phyloP scores from a whole-genome alignment of 2,888 invertebrate species.

The Exephanes ischioxanthus region DNA sequence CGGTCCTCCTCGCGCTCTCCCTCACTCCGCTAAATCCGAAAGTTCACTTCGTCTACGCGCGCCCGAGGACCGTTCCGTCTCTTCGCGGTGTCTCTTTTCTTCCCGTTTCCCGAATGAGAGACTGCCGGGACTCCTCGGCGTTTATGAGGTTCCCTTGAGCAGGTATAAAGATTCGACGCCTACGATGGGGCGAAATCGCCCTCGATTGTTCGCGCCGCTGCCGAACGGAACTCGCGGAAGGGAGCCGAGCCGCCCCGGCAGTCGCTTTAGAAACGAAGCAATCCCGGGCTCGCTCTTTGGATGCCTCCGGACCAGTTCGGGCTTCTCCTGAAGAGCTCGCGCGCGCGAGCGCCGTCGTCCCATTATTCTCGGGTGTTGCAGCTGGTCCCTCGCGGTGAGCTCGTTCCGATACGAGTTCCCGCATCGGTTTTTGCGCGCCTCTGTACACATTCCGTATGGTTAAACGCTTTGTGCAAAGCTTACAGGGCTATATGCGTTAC shows the following conservation, averaged over 20 bases:
- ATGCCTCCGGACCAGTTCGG: conserved; percentile 17
- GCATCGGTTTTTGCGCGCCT: conserved; percentile 47
- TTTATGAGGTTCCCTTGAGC: conserved; percentile 28
- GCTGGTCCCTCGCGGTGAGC: conserved; percentile 71
- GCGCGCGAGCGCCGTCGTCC: conserved; percentile 55
- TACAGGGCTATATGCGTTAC: neutral
- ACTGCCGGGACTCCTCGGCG: conserved; percentile 11
- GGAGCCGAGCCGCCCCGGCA: conserved; percentile 42
- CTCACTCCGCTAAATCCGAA: neutral
- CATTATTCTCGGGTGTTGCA: conserved; percentile 77
- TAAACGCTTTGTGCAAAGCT: conserved; percentile 53
- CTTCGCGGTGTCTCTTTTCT: neutral
- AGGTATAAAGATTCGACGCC: conserved; percentile 57
- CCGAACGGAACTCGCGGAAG: conserved; percentile 14
- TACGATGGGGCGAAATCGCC: conserved; percentile 26
- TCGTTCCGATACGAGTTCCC: conserved; percentile 15
- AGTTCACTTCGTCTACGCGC: neutral
- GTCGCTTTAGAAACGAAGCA: conserved; percentile 61
- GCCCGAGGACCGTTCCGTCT: neutral
- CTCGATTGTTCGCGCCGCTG: conserved; percentile 30
- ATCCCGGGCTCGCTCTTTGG: conserved; percentile 43
- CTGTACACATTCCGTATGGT: conserved; percentile 49
- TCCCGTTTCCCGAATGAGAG: conserved; percentile 29
- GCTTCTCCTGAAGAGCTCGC: conserved; percentile 13
- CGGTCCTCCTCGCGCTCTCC: conserved; percentile 34